phyloP scores from a whole-genome alignment of 2,888 invertebrate genomes.

The Drosophila subsilvestris region DNA sequence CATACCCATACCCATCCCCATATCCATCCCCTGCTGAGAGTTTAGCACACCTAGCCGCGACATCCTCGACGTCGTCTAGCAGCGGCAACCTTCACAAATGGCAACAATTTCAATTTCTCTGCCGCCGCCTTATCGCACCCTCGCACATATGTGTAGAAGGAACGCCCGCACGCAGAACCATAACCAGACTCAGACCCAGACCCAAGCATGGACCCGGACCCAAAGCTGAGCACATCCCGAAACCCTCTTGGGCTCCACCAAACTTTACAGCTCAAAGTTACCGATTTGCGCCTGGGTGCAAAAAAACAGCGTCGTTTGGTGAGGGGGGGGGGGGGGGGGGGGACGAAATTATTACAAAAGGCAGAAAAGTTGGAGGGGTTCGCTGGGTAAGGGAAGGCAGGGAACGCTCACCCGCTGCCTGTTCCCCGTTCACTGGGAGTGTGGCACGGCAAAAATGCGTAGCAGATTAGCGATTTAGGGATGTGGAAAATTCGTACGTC shows the following conservation, averaged over 20 bases:
- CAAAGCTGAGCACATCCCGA: conserved; percentile 4
- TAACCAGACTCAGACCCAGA: conserved; percentile 12
- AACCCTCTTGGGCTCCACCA: conserved; percentile 51
- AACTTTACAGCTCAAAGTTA: conserved; percentile 75
- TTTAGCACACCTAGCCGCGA: conserved; percentile 67
- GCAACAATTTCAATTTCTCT: conserved; percentile 80
- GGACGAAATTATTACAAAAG: conserved; percentile 71
- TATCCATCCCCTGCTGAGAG: conserved; percentile 21
- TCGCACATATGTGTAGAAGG: conserved; percentile 71
- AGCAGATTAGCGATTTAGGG: conserved; percentile 81
- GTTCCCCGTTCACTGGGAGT: conserved; percentile 12
- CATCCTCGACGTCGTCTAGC: conserved; percentile 68
- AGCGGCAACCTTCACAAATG: conserved; percentile 78
- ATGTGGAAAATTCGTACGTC: conserved; percentile 80
- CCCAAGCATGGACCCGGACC: conserved; percentile 27
- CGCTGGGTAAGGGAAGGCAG: conserved; percentile 13
- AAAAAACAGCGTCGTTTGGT: conserved; percentile 33
- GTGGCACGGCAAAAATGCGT: conserved; percentile 70
- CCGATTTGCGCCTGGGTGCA: conserved; percentile 74
- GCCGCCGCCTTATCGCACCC: conserved; percentile 80
- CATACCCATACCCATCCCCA: background rate
- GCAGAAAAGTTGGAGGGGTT: conserved; percentile 19
- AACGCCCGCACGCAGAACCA: conserved; percentile 4
- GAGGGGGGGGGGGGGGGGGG: no score
- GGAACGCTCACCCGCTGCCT: background rate